A percentile compares a stretch with the other conserved stretches of the same genome.
These are phyloP conservation scores for Ornithoptera priamus DNA, from an alignment of 2,888 invertebrate species.

Conservation along the genomic window DNA sequence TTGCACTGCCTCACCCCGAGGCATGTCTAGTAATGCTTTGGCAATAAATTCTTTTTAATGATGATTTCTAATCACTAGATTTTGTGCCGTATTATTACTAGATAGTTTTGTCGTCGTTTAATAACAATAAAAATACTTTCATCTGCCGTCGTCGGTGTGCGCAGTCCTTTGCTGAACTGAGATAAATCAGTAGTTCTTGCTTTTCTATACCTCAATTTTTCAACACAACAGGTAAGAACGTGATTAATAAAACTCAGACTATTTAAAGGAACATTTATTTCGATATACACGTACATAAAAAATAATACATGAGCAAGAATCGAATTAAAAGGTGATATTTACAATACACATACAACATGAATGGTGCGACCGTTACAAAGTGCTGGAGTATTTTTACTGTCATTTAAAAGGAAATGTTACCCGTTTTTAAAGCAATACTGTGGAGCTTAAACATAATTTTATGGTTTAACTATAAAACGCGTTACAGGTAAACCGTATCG, in stretches of 20 bases:
- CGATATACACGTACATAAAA: constrained; percentile 6
- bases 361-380: not conserved
- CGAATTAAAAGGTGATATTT: constrained; percentile 10
- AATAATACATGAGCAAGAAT: not conserved
- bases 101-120: too few species aligned
- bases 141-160: too few species aligned
- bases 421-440: constrained; percentile 5
- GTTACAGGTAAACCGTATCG: not conserved
- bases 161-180: too few species aligned
- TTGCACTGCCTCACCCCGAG: too few species aligned
- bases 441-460: not conserved
- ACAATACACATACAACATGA: constrained; percentile 7
- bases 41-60: too few species aligned
- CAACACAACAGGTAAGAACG: constrained; percentile 6
- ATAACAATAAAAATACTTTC: too few species aligned
- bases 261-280: constrained; percentile 17
- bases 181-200: too few species aligned
- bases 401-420: constrained; percentile 6
- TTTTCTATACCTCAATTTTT: too few species aligned
- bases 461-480: not conserved
- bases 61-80: too few species aligned
- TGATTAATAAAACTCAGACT: constrained; percentile 29
- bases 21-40: too few species aligned
- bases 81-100: too few species aligned
- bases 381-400: constrained; percentile 9